Percentiles rank a stretch among this genome's conserved stretches.
Evolutionary conservation across 2,113 vertebrate genomes (phyloP).

Genomic region (Bombycilla garrulus): DNA sequence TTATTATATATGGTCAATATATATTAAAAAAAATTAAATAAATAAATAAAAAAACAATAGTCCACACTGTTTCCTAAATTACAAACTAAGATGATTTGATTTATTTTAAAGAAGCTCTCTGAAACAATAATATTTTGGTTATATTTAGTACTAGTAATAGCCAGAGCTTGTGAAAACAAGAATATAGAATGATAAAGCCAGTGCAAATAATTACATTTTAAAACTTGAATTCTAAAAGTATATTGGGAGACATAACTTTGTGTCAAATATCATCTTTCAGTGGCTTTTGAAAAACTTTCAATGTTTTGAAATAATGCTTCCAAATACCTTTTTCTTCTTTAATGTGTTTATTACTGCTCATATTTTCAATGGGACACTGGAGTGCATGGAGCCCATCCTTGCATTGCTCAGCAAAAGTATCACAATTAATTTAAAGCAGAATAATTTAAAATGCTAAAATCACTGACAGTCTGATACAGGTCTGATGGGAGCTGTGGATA

Average conservation of each 20-base stretch:
- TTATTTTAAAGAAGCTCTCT: not conserved
- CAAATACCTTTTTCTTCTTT: not conserved
- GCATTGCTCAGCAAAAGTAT: not conserved
- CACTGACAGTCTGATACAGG: not conserved
- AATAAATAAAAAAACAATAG: too few relatives aligned
- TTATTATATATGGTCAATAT: not conserved
- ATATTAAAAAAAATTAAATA: too few relatives aligned
- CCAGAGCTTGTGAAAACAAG: not conserved
- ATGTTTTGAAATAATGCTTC: not conserved
- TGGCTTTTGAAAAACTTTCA: not conserved
- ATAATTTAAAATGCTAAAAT: not conserved
- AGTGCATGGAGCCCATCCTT: rapidly evolving
- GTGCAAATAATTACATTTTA: not conserved
- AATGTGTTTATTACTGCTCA: not conserved
- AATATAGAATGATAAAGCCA: not conserved
- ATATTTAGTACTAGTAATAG: not conserved
- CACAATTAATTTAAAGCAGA: not conserved
- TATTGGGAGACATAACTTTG: not conserved
- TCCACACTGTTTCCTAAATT: not conserved
- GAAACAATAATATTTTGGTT: not conserved
- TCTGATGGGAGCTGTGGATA: not conserved
- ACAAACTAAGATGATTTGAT: not conserved
- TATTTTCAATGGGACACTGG: not conserved
- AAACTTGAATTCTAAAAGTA: not conserved
- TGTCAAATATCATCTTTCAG: not conserved